phyloP scores from a whole-genome alignment of 2,888 invertebrate species.

The Scaptomyza parva region DNA sequence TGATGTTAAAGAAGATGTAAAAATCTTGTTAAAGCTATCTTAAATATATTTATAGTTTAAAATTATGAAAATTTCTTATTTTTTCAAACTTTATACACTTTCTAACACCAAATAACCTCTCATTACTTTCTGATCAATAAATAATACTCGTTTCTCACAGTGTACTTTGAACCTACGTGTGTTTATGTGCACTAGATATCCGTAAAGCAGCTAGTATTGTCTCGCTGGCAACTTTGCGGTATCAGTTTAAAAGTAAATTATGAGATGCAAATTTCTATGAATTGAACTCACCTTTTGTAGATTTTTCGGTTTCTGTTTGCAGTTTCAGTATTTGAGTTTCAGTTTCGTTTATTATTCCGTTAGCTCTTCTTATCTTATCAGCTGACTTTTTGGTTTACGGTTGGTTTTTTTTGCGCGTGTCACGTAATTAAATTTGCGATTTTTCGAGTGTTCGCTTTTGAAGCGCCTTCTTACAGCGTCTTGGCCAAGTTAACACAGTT shows the following conservation, averaged over 20 bases:
- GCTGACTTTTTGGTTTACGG: background rate
- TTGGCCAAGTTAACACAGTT: constrained; percentile 12
- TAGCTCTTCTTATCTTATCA: constrained; percentile 63
- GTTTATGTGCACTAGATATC: constrained; percentile 22
- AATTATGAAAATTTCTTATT: no score
- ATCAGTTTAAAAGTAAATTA: constrained; percentile 1
- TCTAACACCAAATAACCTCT: no score
- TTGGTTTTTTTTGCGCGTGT: constrained; percentile 10
- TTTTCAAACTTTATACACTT: background rate
- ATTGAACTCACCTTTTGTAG: constrained; percentile 56
- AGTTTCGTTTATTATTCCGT: constrained; percentile 4
- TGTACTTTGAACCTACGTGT: background rate
- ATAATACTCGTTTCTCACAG: background rate
- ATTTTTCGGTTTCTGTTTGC: constrained; percentile 2
- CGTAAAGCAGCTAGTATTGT: constrained; percentile 10
- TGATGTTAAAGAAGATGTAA: no score
- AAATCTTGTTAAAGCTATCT: no score
- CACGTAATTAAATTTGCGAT: constrained; percentile 56
- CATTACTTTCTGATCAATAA: no score
- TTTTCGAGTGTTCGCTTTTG: constrained; percentile 31
- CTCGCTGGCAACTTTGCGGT: constrained; percentile 10
- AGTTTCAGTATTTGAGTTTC: background rate
- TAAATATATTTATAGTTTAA: no score
- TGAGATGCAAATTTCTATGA: constrained; percentile 51
- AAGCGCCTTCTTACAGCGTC: background rate